phyloP scores from a whole-genome alignment of 2,797 vertebrate genomes.

The Bradypodion ventrale region DNA sequence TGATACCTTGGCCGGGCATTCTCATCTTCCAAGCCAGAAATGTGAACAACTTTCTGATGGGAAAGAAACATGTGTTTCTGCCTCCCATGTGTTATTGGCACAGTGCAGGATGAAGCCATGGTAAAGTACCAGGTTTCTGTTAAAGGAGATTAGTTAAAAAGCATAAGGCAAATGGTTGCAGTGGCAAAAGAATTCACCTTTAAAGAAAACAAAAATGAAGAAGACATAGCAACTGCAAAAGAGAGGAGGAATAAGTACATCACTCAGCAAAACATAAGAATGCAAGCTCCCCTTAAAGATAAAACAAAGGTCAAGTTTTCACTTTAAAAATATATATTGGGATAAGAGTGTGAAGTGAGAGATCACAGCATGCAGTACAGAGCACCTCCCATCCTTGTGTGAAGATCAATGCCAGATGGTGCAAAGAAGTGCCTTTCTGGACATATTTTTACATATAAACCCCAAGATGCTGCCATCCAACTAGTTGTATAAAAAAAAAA shows the following conservation, averaged over 20 bases:
- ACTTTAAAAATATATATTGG: background rate
- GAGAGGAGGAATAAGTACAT: background rate
- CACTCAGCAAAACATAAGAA: background rate
- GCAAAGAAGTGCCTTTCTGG: background rate
- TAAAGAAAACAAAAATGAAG: background rate
- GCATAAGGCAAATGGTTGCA: background rate
- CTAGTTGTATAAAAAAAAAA: conserved; percentile 1
- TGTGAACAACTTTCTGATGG: background rate
- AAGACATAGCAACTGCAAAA: background rate
- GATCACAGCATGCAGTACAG: conserved; percentile 1
- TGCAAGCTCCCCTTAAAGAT: background rate
- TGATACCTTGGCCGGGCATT: background rate
- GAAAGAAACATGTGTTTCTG: background rate
- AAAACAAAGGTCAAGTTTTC: background rate
- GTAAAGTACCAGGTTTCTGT: background rate
- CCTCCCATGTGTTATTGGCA: background rate
- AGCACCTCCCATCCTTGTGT: background rate
- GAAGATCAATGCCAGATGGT: background rate
- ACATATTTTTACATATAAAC: background rate
- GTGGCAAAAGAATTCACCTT: background rate
- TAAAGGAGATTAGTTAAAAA: background rate
- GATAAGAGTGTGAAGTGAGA: background rate
- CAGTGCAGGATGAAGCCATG: background rate
- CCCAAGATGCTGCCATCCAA: background rate
- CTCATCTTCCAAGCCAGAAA: background rate